Evolutionary conservation across 1,140 invertebrate species (phyloP), one percentile per base, ranked within the genome.

Genomic region (Drosophila rufa): DNA sequence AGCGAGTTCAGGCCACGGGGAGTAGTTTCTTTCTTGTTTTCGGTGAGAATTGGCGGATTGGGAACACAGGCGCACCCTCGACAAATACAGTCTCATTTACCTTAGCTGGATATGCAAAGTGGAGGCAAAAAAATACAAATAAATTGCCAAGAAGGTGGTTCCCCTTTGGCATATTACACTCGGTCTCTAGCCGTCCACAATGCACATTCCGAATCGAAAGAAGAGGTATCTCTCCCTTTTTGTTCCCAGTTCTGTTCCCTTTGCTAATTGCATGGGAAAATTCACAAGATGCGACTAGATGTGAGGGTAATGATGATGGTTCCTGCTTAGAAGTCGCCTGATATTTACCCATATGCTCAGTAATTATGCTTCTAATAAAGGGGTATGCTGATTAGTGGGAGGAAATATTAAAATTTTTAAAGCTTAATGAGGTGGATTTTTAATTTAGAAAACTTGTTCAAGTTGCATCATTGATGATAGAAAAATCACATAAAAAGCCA

Each of bases 241-340:
- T 58, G 58, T 51, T 64, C 58, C 50, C 60, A 76, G 59, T 80
- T 84, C 36, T 79, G 55, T 47, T 65, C 75, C 57, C 65, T 51
- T 75, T 56, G 75, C 79, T 86, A 86, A 86, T 86, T 86, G 75
- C 83, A 73, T 86, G 82, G 60, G 82, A 86, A 86, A 87, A 68
- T 86, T 86, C 82, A 69, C 82, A 86, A 66, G 61, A 66, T 51
- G 59, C 17, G 38, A 50, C 61, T 42, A 11, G 40, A 60, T 48
- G 47, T n/a, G 19, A 40, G 19, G 33, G 19, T 55, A 55, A 61
- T 43, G 22, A 45, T 27, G 53, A 56, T 27, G 48, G 60, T 43
- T 64, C 57, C 65, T 79, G 51, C 61, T 59, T 47, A 67, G 55
- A 86, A 82, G 75, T 64, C 33, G 68, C 58, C 57, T 75, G 69